These are phyloP conservation scores for Rhynchomys soricoides DNA, from an alignment of 2,113 vertebrate genomes.

Conservation along the genomic window DNA sequence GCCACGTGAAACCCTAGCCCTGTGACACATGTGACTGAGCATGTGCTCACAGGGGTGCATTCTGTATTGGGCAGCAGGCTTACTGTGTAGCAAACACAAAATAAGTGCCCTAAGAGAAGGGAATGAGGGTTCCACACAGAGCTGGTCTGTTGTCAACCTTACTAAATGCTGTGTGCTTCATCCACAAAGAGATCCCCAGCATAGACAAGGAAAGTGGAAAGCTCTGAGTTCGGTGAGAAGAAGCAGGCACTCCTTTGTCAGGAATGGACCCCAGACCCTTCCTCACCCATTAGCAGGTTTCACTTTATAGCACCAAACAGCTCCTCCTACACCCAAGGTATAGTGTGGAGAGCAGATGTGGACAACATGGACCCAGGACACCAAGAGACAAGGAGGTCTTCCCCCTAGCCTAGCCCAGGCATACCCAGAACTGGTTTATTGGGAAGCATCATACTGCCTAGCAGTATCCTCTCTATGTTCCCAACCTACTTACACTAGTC, in stretches of 20 bases:
- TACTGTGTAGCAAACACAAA: not conserved
- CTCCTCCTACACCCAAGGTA: not conserved
- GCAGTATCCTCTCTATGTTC: not conserved
- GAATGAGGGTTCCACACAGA: not conserved
- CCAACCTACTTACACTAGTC: not conserved
- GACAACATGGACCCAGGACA: not conserved
- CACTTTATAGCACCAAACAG: not conserved
- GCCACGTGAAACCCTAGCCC: not conserved
- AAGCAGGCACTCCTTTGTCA: not conserved
- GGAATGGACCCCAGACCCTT: not conserved
- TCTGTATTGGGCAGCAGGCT: not conserved
- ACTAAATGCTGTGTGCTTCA: not conserved
- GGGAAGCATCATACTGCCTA: not conserved
- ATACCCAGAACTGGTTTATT: not conserved
- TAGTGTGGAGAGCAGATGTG: fast-evolving
- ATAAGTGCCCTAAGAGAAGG: not conserved
- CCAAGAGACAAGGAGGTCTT: not conserved
- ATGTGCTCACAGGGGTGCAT: not conserved
- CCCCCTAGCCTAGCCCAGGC: not conserved
- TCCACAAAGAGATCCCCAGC: not conserved
- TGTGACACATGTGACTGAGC: not conserved
- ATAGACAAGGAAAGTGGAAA: not conserved
- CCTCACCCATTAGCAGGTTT: not conserved
- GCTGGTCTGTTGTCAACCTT: not conserved
- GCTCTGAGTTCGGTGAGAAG: not conserved